Evolutionary conservation across 2,888 invertebrate species (phyloP), one percentile per base, ranked within the genome.

Genomic region (Augiades crinisus): DNA sequence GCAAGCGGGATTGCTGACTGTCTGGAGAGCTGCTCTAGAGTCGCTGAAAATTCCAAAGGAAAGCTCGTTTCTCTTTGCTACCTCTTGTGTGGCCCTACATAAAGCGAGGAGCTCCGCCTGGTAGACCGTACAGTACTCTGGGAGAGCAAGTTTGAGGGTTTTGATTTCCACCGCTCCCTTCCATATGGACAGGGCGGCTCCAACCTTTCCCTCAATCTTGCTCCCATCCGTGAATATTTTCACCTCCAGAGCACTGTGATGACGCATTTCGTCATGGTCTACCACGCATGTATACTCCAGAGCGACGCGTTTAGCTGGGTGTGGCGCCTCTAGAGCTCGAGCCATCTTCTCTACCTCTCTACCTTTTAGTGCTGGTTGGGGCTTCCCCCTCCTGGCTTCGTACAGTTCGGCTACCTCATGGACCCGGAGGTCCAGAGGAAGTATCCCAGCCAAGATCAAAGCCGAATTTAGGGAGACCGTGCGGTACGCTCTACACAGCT

Each of bases 381-480:
- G 5, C 6, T 34, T 8, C 7, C 61, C 59, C 17, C 41, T 60
- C 46, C 36, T 61, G 1, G 47, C 53, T 40, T 54, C 56, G 21
- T 61, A 63, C 5, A 61, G 33, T 1, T 49, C 3, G 5, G 57
- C 56, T n/a, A 45, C 53, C 24, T 66, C 63, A 0, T 22, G 37
- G 5, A 59, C 40, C 0, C 60, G 21, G 1, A 62, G 47, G 51
- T 60, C 57, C n/a, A n/a, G n/a, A n/a, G n/a, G n/a, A n/a, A n/a
- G n/a, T n/a, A n/a, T n/a, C n/a, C n/a, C n/a, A n/a, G n/a, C n/a
- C n/a, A n/a, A n/a, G n/a, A n/a, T n/a, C n/a, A n/a, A n/a, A n/a
- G n/a, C n/a, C n/a, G n/a, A n/a, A n/a, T n/a, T n/a, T n/a, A n/a
- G n/a, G n/a, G n/a, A n/a, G n/a, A n/a, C n/a, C n/a, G n/a, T n/a